Evolutionary conservation across 2,888 invertebrate genomes (phyloP), one percentile per base, ranked within the genome.

Genomic region (Tachina lurida): DNA sequence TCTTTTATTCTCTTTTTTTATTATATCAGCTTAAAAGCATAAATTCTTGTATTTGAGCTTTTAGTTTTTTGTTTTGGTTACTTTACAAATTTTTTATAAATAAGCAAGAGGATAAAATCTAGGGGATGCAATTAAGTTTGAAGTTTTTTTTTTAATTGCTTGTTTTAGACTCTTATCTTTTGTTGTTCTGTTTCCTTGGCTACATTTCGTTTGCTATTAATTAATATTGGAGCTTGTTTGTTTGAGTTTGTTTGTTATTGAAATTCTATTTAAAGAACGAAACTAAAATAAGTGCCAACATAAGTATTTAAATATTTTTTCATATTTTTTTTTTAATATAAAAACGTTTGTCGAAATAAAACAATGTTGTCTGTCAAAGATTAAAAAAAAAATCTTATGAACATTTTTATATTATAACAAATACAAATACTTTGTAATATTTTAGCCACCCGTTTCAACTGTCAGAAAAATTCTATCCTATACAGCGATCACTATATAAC

Each of bases 91-190:
- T 31, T 74, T 17, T 60, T 15, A 60, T 31, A 75, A 43, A 58
- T 13, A 52, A 58, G 49, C 5, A 74, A 65, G 62, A 49, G 15
- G 12, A 47, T 17, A 43, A 58, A 80, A 62, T 17, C 52, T 52
- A 10, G 60, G 52, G 43, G 77, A 83, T 77, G 52, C 54, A 78
- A 73, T 83, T 73, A 58, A 84, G 60, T 41, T 63, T 65, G 67
- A 84, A 54, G 31, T 31, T 31, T 31, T 39, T 58, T 76, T 71
- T 52, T 67, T n/a, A 73, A 67, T 74, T 84, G 67, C 83, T 73
- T 78, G 67, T 84, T 52, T 71, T 73, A 73, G 65, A 67, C 60
- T 13, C 3, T 47, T 49, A 76, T 63, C 17, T 71, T 67, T 60
- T 31, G 22, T 49, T 43, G 19, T n/a, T 63, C 71, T 52, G 41